Conservation (phyloP, 2,113 vertebrate species). For the Uropsilus gracilis region DNA sequence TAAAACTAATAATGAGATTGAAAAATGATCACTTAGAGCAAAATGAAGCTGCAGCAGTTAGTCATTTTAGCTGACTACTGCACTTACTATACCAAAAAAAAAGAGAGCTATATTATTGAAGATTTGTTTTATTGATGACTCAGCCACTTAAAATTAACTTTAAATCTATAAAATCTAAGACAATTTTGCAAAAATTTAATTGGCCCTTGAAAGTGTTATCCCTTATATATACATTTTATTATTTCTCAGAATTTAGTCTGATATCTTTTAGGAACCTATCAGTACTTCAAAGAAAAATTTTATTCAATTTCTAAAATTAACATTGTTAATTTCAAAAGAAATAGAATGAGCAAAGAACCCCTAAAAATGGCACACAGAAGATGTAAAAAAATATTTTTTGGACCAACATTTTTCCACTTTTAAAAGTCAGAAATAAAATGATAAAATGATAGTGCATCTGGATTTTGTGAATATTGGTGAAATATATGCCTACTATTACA, state of each 20-base stretch:
- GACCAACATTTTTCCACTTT: background rate
- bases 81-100: conserved; percentile 31
- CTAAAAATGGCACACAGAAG: background rate
- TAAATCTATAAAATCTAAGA: conserved; percentile 69
- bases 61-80: conserved; percentile 49
- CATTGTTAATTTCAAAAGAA: conserved; percentile 40
- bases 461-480: background rate
- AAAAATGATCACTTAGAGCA: conserved; percentile 38
- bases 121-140: conserved; percentile 55
- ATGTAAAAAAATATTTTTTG: background rate
- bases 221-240: conserved; percentile 45
- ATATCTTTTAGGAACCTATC: conserved; percentile 46
- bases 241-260: conserved; percentile 38
- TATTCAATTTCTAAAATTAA: conserved; percentile 35
- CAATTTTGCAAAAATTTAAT: conserved; percentile 61
- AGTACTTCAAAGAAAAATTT: conserved; percentile 45
- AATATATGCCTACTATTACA: background rate
- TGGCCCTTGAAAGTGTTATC: conserved; percentile 39
- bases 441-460: background rate
- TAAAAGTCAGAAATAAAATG: conserved; percentile 21
- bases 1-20: background rate
- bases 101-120: background rate
- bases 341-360: background rate
- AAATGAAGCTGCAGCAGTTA: conserved; percentile 17
- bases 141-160: conserved; percentile 62